Base-by-base conservation (phyloP, 2,113 vertebrate species). In the Oreotragus oreotragus region DNA sequence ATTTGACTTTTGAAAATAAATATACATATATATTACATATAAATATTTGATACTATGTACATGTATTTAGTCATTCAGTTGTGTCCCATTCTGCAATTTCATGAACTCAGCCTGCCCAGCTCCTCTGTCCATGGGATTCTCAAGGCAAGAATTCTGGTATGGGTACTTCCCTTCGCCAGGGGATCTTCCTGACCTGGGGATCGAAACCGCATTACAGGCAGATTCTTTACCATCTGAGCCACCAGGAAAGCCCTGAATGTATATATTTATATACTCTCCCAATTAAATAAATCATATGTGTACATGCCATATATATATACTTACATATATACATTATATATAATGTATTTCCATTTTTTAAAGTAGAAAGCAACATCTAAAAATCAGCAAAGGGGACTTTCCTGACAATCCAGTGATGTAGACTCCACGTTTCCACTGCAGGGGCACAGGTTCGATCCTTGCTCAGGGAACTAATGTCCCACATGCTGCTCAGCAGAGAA, bases 1-100 rank as follows among this genome's bases (percentile, higher is more conserved):
- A 23, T 62, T 79, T 93, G 80, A 90, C 84, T 77, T 96, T 76
- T 89, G 80, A 73, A 92, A 88, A 88, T 19, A 93, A 77, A 76
- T 30, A 45, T 25, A 66, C 45, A 60, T n/a, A 33, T 45, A 53
- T 17, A 81, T 88, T 11, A 33, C 57, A 73, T 11, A 60, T 33
- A 62, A 45, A 51, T 90, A 39, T 36, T 64, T 53, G 6, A 45
- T 49, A 62, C 12, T 87, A 7, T 36, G 1, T 39, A 33, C 76
- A 30, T 60, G 0, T 84, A 25, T 47, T 23, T 73, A 76, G 23
- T 76, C 12, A 0, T 25, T 76, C 39, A 43, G 12, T 43, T 21
- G 1, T 76, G 23, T 43, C 12, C 39, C 36, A 43, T 12, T 43
- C 70, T 76, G 36, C 36, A 23, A 27, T 27, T n/a, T 23, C 36